Conservation (phyloP, 2,888 invertebrate genomes). For the Spisula subtruncata region DNA sequence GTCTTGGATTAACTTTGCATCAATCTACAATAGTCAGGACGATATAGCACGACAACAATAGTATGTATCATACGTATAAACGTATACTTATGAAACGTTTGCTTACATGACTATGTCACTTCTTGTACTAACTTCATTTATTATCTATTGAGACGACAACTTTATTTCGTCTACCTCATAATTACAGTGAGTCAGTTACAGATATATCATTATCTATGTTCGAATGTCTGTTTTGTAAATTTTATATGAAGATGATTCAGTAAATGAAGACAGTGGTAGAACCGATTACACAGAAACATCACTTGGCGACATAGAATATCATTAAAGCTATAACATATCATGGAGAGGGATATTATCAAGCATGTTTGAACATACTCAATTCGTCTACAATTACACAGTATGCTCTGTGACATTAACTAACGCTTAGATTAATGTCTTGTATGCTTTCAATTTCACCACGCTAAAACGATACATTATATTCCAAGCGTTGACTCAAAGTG, state of each 20-base stretch:
- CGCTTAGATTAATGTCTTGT: slow-evolving; percentile 54
- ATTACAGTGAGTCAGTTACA: too few species aligned
- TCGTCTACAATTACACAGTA: slow-evolving; percentile 55
- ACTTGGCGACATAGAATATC: slow-evolving; percentile 51
- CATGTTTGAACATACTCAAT: slow-evolving; percentile 35
- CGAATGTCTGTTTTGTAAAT: slow-evolving; percentile 51
- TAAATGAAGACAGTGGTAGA: slow-evolving; percentile 41
- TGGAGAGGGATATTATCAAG: slow-evolving; percentile 54
- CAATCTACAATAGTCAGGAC: too few species aligned
- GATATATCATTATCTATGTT: not conserved
- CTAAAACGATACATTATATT: slow-evolving; percentile 76
- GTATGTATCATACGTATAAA: too few species aligned
- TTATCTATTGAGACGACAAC: too few species aligned
- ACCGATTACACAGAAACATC: slow-evolving; percentile 41
- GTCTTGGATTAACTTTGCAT: too few species aligned
- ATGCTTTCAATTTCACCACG: slow-evolving; percentile 55
- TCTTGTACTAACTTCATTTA: too few species aligned
- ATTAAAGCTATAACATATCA: slow-evolving; percentile 64
- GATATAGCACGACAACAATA: too few species aligned
- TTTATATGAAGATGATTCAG: slow-evolving; percentile 60
- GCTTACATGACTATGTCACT: too few species aligned
- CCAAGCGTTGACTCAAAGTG: slow-evolving; percentile 73
- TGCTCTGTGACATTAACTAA: slow-evolving; percentile 59
- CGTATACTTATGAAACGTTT: too few species aligned
- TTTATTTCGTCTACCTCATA: too few species aligned